A percentile compares a stretch with the other conserved stretches of the same genome.
Conservation (phyloP, 1,140 invertebrate genomes). For the Nasonia longicornis region DNA sequence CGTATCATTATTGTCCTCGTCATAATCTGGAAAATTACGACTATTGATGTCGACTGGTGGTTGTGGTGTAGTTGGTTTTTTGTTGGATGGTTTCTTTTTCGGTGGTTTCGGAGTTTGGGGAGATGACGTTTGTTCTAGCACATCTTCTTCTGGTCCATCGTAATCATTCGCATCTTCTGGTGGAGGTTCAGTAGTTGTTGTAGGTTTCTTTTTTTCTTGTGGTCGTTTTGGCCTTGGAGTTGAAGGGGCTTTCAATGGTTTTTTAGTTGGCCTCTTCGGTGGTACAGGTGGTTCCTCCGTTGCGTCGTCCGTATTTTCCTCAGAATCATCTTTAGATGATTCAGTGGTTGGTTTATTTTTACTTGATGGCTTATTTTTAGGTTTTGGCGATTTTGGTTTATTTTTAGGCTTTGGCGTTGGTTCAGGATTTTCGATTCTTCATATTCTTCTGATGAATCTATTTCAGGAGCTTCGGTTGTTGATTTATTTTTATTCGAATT, state of each 20-base stretch:
- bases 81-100: slow-evolving; percentile 8
- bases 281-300: slow-evolving; percentile 13
- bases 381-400: background rate
- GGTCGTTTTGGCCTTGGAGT: background rate
- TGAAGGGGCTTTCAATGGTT: background rate
- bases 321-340: background rate
- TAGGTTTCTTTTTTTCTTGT: slow-evolving; percentile 12
- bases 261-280: slow-evolving; percentile 9
- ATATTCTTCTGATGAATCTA: slow-evolving; percentile 1
- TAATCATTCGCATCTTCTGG: background rate
- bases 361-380: background rate
- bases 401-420: too few species aligned
- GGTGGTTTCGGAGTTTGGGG: background rate
- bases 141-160: slow-evolving; percentile 12
- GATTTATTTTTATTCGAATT: background rate
- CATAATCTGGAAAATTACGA: slow-evolving; percentile 13
- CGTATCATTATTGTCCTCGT: background rate
- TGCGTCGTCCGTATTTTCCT: slow-evolving; percentile 12
- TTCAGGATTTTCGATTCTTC: background rate
- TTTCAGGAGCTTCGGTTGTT: background rate
- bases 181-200: background rate
- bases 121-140: background rate
- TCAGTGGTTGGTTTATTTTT: background rate
- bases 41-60: slow-evolving; percentile 3
- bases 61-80: slow-evolving; percentile 10